Conservation (phyloP, 2,113 vertebrate genomes). For the Eretmochelys imbricata region DNA sequence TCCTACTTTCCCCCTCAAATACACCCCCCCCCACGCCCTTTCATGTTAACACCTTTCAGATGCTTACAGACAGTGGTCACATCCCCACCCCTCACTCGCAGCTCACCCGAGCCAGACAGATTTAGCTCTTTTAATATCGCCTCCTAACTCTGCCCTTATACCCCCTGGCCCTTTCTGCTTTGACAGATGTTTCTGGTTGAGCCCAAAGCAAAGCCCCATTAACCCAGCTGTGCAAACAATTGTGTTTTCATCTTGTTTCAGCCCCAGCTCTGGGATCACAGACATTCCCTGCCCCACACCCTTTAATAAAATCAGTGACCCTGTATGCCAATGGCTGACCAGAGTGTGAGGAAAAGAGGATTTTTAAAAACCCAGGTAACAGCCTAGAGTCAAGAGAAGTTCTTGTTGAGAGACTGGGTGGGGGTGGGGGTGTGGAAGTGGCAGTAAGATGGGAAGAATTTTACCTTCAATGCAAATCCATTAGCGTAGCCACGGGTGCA, state of each 20-base stretch:
- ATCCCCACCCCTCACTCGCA: neutral
- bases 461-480: neutral
- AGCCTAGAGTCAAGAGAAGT: neutral
- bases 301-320: neutral
- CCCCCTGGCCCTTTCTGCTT: too few species aligned
- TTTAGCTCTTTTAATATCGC: neutral
- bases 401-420: neutral
- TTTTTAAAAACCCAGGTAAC: neutral
- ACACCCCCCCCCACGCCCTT: rapidly evolving
- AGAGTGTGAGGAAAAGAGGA: neutral
- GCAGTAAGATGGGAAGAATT: too few species aligned
- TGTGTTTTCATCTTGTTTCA: neutral
- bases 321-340: neutral
- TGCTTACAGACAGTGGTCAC: neutral
- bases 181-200: neutral
- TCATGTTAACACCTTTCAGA: neutral
- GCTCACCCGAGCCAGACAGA: neutral
- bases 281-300: neutral
- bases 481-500: neutral
- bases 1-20: neutral
- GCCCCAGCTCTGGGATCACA: neutral
- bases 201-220: neutral
- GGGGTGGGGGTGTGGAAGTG: too few species aligned
- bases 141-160: neutral
- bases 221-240: neutral